Evolutionary conservation across 2,797 vertebrate genomes (phyloP).

Genomic region (Cyclopterus lumpus): DNA sequence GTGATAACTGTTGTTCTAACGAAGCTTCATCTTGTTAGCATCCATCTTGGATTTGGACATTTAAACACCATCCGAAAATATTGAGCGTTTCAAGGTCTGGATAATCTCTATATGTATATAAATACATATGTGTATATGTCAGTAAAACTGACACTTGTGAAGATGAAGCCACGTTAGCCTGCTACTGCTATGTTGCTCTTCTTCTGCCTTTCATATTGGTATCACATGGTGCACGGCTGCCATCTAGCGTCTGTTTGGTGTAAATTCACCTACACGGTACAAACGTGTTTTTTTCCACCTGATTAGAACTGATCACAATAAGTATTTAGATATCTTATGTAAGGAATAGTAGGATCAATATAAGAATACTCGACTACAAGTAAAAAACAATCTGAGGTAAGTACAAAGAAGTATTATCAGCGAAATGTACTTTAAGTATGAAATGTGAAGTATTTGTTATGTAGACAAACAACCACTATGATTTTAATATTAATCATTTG

Average conservation of each 20-base stretch:
- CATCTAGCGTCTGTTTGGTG: constrained; percentile 13
- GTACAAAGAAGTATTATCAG: not conserved
- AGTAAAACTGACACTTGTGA: not conserved
- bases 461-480: not conserved
- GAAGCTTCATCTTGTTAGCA: constrained; percentile 25
- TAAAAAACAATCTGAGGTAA: not conserved
- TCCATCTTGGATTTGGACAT: constrained; percentile 7
- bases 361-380: not conserved
- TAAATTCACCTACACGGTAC: not conserved
- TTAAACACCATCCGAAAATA: not conserved
- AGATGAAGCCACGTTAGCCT: not conserved
- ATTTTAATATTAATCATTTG: not conserved
- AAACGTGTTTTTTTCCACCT: not conserved
- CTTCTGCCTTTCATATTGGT: not conserved
- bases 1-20: not conserved
- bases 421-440: not conserved
- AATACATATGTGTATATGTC: fast-evolving
- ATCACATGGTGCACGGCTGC: constrained; percentile 3
- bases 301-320: not conserved
- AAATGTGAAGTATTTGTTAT: not conserved
- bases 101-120: not conserved
- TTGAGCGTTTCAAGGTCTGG: not conserved
- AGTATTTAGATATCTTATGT: not conserved
- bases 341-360: not conserved
- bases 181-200: not conserved